A percentile compares a stretch with the other conserved stretches of the same genome.
Evolutionary conservation across 2,888 invertebrate species (phyloP).

Genomic region (Agapostemon virescens): DNA sequence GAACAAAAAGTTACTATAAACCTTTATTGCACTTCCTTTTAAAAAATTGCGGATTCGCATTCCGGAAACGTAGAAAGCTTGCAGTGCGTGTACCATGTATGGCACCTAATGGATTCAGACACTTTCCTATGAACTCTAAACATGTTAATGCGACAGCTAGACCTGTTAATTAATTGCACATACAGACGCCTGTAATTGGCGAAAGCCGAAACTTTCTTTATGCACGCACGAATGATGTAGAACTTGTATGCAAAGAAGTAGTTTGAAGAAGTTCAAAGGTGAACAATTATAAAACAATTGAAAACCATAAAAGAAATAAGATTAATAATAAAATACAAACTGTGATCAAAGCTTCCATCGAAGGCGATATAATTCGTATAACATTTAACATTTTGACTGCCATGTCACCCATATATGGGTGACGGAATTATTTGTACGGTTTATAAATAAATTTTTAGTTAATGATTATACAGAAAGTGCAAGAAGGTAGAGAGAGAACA

Average conservation of each 20-base stretch:
- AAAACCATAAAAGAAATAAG: neutral
- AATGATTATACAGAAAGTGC: too few species aligned
- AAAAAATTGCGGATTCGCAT: neutral
- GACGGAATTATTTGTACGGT: too few species aligned
- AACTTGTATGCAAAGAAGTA: neutral
- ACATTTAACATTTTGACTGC: too few species aligned
- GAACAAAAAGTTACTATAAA: neutral
- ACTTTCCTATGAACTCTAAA: neutral
- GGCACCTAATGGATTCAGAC: neutral
- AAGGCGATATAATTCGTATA: too few species aligned
- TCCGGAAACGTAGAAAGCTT: neutral
- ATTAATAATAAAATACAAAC: too few species aligned
- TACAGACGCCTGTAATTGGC: neutral
- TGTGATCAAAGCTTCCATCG: too few species aligned
- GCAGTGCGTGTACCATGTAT: neutral
- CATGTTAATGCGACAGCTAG: neutral
- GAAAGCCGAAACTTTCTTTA: neutral
- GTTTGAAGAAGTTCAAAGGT: neutral
- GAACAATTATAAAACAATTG: neutral
- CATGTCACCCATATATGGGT: too few species aligned
- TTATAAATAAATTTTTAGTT: too few species aligned
- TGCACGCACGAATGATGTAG: neutral
- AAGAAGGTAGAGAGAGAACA: too few species aligned
- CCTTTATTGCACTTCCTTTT: neutral
- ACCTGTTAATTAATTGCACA: constrained; percentile 2